These are phyloP conservation scores for Daubentonia madagascariensis DNA, from an alignment of 2,113 vertebrate species.

Conservation along the genomic window DNA sequence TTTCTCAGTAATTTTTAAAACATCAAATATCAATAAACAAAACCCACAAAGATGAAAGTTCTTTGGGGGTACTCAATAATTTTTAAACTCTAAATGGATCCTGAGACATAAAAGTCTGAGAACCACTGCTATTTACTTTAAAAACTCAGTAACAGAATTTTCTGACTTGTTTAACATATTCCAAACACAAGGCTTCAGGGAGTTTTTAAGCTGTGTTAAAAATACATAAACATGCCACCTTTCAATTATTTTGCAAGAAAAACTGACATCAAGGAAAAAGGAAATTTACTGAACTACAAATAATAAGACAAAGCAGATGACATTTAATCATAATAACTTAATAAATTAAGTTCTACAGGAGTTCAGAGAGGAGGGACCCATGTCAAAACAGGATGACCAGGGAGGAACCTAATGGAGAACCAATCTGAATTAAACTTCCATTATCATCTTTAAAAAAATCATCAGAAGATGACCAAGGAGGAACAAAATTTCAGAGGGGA, in stretches of 20 bases:
- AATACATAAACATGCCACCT: neutral
- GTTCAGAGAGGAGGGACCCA: neutral
- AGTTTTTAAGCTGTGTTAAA: constrained; percentile 6
- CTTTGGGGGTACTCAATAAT: neutral
- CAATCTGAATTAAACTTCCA: neutral
- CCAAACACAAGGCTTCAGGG: constrained; percentile 26
- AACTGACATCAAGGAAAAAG: neutral
- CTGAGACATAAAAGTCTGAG: neutral
- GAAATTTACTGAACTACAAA: neutral
- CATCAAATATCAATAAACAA: neutral
- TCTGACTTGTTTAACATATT: neutral
- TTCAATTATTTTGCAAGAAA: constrained; percentile 35
- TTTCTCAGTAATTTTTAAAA: neutral
- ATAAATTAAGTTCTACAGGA: neutral
- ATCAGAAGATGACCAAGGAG: neutral
- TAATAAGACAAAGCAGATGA: neutral
- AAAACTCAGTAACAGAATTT: constrained; percentile 20
- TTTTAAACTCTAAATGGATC: constrained; percentile 9
- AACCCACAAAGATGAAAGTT: constrained; percentile 16
- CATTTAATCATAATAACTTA: neutral
- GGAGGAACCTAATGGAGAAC: neutral
- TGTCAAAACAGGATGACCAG: neutral
- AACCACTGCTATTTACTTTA: neutral
- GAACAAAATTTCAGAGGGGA: neutral
- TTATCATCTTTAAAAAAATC: neutral